phyloP scores from a whole-genome alignment of 1,140 invertebrate genomes.

The Cylas formicarius region DNA sequence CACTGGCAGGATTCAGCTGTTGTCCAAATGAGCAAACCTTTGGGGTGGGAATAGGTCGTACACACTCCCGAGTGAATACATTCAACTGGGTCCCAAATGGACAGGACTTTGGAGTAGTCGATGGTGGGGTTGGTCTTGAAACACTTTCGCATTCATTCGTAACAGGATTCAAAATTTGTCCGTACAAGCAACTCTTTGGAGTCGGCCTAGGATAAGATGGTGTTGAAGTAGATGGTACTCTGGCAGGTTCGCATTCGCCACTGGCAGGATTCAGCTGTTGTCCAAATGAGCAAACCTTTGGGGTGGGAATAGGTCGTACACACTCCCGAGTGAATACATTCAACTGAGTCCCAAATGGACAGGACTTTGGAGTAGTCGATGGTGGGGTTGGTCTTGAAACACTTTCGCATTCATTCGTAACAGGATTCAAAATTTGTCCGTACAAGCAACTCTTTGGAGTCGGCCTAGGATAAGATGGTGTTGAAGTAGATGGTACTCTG shows the following conservation, averaged over 20 bases:
- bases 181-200: neutral
- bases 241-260: neutral
- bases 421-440: too few species aligned
- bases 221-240: neutral
- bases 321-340: slow-evolving; percentile 5
- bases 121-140: neutral
- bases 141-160: too few species aligned
- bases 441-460: too few species aligned
- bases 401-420: too few species aligned
- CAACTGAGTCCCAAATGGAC: too few species aligned
- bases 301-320: neutral
- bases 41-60: neutral
- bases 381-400: too few species aligned
- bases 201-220: slow-evolving; percentile 1
- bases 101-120: slow-evolving; percentile 6
- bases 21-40: slow-evolving; percentile 10
- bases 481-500: too few species aligned
- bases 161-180: too few species aligned
- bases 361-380: too few species aligned
- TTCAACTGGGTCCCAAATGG: neutral
- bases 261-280: neutral
- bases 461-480: too few species aligned
- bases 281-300: neutral
- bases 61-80: neutral
- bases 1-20: slow-evolving; percentile 6